Base-by-base conservation (phyloP, 2,113 vertebrate genomes). In the Tor tambroides region DNA sequence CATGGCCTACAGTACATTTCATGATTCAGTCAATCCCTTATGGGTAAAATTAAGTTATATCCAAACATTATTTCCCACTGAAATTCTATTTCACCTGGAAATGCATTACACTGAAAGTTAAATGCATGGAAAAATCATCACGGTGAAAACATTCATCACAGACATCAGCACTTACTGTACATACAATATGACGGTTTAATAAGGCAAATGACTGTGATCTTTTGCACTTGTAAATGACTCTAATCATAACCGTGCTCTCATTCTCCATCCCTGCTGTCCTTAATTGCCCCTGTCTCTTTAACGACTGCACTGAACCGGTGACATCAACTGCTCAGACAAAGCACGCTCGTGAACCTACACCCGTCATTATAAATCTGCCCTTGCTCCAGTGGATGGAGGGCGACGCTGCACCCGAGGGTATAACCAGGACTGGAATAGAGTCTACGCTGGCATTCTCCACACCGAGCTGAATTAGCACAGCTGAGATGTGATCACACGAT, bases 341-440 rank as follows among this genome's bases (percentile, higher is more conserved):
- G 80, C 61, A 69, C 17, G 61, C 56, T 81, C 59, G 28, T 28
- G 79, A 81, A 28, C 59, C 43, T 81, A 38, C 79, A 69, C 41
- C 26, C 41, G 10, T 71, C 80, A 51, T 83, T 83, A 83, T 71
- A 51, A 83, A 71, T 69, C 61, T 83, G 80, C 43, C 80, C 80
- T 71, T 83, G 80, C n/a, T 69, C 80, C 23, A 69, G 80, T 67
- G 80, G 80, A 83, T 71, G 43, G 80, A 69, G 80, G 80, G 63
- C 43, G 21, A 69, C 11, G 28, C 15, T 2, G 41, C 61, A 69
- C 41, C 80, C 46, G 63, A 83, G 63, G 79, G 79, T 63, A 81
- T 41, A 71, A 10, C 26, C 63, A 83, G 46, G 80, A 49, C 63
- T 51, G 63, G 63, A 51, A 83, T 69, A 71, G 63, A 71, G 38